Conservation (phyloP, 92 coral and sea anemone genomes). For the Porites lobata region DNA sequence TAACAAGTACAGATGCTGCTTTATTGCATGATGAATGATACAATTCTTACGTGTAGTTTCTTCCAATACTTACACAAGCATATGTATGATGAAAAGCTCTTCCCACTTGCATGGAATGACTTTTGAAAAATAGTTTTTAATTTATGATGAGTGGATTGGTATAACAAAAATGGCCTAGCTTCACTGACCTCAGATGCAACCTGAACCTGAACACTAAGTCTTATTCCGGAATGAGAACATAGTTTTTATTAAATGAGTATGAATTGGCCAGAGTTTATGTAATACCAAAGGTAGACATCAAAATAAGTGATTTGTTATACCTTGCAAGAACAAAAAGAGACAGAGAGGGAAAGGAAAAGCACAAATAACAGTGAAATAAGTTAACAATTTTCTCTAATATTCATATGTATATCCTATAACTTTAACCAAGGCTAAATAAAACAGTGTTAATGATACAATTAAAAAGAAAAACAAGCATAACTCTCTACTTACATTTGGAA, state of each 20-base stretch:
- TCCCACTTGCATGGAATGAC: not conserved
- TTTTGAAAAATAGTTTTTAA: not conserved
- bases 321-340: not conserved
- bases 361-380: not conserved
- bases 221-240: not conserved
- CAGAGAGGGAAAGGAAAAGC: not conserved
- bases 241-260: too few relatives aligned
- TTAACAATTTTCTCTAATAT: not conserved
- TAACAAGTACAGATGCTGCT: slow-evolving; percentile 1
- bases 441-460: not conserved
- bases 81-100: not conserved
- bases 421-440: slow-evolving; percentile 9
- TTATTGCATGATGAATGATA: not conserved
- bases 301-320: not conserved
- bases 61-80: not conserved
- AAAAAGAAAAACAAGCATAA: not conserved
- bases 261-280: not conserved
- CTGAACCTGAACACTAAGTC: not conserved
- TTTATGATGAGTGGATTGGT: too few relatives aligned
- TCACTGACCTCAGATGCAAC: not conserved
- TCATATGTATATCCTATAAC: not conserved
- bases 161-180: not conserved
- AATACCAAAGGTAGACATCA: not conserved
- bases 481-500: not conserved
- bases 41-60: not conserved